Base-by-base conservation (phyloP, 1,140 invertebrate genomes). In the Atta texana region DNA sequence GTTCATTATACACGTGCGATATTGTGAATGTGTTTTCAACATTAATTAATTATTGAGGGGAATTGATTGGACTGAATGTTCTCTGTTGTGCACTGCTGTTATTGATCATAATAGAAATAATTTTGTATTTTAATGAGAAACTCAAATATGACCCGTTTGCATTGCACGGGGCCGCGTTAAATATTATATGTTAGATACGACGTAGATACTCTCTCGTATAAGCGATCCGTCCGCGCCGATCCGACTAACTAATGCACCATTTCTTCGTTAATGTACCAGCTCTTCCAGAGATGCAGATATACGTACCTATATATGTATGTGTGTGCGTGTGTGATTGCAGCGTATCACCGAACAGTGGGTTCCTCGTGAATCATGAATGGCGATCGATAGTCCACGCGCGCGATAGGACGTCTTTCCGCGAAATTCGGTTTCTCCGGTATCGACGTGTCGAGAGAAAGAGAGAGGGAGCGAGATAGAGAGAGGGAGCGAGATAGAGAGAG, bases 361-460 rank as follows among this genome's bases (percentile, higher is more conserved):
- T 55, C 57, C 28, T 69, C 63, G 77, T 63, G 75, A 87, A 88
- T 87, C 51, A 88, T 80, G 53, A 80, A 88, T 87, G 76, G 55
- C 87, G 87, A 84, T 88, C 87, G 86, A 88, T 88, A 88, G 16
- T 59, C 55, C 61, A 31, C 81, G 31, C 61, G 57, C 72, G 39
- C 12, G 87, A 71, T 63, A 72, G 39, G 64, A 78, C 10, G 34
- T 66, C 80, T 66, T 81, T 31, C 44, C 66, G 2, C 59, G 68
- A 28, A 53, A 55, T 59, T 49, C 61, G n/a, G 24, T 63, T 68
- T 82, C 51, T 69, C 69, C 44, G 44, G 49, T 31, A 55, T 74
- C 84, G 31, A 64, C 51, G 28, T 57, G n/a, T 21, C 68, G 39
- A 3, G 21, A 16, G n/a, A 57, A 0, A 39, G 53, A 3, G 31